phyloP scores from a whole-genome alignment of 2,113 vertebrate genomes.

The Alligator sinensis region DNA sequence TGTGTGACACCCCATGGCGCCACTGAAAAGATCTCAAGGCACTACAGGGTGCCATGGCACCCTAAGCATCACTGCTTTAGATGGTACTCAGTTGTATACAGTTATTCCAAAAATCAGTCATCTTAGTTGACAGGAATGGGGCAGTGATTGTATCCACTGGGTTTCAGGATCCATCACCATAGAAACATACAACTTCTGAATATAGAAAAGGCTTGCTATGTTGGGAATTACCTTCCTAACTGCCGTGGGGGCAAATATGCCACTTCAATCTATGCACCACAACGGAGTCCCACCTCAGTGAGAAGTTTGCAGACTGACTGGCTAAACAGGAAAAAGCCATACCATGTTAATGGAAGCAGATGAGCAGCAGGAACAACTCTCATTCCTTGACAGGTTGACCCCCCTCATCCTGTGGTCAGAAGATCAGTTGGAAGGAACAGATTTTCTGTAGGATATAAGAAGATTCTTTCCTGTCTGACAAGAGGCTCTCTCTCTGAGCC shows the following conservation, averaged over 20 bases:
- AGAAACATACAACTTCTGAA: not conserved
- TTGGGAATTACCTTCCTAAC: too few species aligned
- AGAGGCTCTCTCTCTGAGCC: not conserved
- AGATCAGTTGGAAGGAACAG: not conserved
- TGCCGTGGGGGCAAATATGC: not conserved
- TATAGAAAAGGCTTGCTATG: too few species aligned
- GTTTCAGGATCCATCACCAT: not conserved
- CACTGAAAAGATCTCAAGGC: too few species aligned
- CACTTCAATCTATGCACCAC: not conserved
- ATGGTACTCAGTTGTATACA: too few species aligned
- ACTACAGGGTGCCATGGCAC: too few species aligned
- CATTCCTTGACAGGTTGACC: not conserved
- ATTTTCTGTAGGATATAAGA: not conserved
- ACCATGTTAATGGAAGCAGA: not conserved
- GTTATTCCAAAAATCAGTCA: too few species aligned
- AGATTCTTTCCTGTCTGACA: not conserved
- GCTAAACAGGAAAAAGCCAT: not conserved
- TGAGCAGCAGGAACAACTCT: not conserved
- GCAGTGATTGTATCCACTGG: not conserved
- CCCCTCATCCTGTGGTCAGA: not conserved
- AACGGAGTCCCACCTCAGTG: not conserved
- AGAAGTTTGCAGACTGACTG: not conserved
- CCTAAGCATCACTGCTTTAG: too few species aligned
- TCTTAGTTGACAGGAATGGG: accelerated
- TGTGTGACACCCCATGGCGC: too few species aligned